Evolutionary conservation across 2,113 vertebrate species (phyloP), one percentile per base, ranked within the genome.

Genomic region (Carassius carassius): DNA sequence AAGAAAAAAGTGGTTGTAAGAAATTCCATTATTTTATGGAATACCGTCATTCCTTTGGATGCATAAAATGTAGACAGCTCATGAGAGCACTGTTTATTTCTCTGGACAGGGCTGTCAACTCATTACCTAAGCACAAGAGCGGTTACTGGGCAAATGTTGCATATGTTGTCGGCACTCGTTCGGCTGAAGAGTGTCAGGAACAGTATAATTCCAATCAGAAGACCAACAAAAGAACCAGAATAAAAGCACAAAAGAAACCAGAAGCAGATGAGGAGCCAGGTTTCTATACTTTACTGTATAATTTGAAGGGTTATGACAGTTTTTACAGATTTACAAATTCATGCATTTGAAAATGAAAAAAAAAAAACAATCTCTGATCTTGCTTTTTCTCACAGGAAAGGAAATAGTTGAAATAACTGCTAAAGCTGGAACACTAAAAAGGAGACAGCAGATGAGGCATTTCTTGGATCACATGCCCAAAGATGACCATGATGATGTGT

Each of bases 371-470:
- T 49, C 37, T 78, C 21, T 3, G 3, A 2, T 5, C 14, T 60
- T 56, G 17, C 6, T 51, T 86, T 84, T 84, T 67, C 70, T 84
- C 8, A 0, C 72, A 88, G 87, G 10, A 41, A 84, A 84, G 32
- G 70, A 17, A 14, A 17, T 54, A 76, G 84, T 90, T 23, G 62
- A 85, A 2, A 94, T 99, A 86, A 96, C 93, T 35, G 97, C 97
- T 47, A 94, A 90, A 85, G 92, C 90, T 88, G 97, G 97, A 70
- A 99, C 98, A 9, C 90, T 99, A 1, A 97, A 95, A 88, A 92
- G 97, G 14, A 99, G 96, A 90, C 93, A 95, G 89, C 97, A 99
- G 92, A 95, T 99, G 89, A 94, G 98, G 51, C 89, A 96, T 1
- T 97, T 97, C 89, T 90, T 99, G 89, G 96, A 98, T 25, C 89